Conservation (phyloP, 2,888 invertebrate species). For the Mythimna lalbum region DNA sequence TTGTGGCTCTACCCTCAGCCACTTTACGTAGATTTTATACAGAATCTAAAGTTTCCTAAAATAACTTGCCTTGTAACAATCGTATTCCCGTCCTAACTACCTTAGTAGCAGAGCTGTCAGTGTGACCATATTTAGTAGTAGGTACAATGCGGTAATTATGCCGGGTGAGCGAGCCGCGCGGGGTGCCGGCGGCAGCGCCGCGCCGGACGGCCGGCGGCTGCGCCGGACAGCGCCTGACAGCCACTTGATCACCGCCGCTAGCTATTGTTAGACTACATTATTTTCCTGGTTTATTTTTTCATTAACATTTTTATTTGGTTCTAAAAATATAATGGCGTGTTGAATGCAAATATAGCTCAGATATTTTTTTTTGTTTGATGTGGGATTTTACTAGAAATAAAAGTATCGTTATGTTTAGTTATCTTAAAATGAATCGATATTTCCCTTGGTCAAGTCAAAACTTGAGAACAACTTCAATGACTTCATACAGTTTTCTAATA, state of each 20-base stretch:
- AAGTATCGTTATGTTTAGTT: background rate
- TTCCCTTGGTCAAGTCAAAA: too few species aligned
- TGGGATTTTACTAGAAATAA: too few species aligned
- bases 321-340: background rate
- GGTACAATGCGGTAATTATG: slow-evolving; percentile 23
- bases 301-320: background rate
- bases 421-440: background rate
- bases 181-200: slow-evolving; percentile 6
- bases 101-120: background rate
- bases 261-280: slow-evolving; percentile 4
- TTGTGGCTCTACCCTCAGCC: too few species aligned
- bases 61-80: background rate
- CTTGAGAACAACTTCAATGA: too few species aligned
- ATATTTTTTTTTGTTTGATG: background rate
- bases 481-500: too few species aligned
- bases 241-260: slow-evolving; percentile 1
- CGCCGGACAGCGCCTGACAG: slow-evolving; percentile 36
- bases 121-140: background rate
- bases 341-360: background rate
- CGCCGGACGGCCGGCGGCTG: slow-evolving; percentile 21
- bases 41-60: background rate
- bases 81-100: background rate
- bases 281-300: slow-evolving; percentile 18
- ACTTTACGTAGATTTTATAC: background rate
- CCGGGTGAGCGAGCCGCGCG: slow-evolving; percentile 7